Percentiles rank a stretch among this genome's conserved stretches.
Conservation (phyloP, 2,888 invertebrate species). For the Caenorhabditis sp. region DNA sequence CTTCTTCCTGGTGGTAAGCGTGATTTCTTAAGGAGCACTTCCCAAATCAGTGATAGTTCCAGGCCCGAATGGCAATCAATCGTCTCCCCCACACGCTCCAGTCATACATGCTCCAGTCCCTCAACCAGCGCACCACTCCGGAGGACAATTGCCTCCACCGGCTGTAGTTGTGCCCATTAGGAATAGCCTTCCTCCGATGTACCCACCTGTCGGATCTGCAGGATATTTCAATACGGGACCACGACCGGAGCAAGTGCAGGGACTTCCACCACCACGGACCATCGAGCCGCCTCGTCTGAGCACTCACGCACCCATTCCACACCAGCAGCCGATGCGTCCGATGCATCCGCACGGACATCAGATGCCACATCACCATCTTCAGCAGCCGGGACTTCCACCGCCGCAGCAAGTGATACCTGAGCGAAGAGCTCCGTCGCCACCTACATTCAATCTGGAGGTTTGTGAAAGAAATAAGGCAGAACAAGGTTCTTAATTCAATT, state of each 20-base stretch:
- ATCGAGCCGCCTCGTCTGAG: conserved; percentile 54
- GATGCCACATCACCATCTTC: conserved; percentile 10
- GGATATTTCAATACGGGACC: conserved; percentile 51
- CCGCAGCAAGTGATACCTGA: conserved; percentile 9
- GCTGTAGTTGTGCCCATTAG: conserved; percentile 62
- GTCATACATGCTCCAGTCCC: conserved; percentile 63
- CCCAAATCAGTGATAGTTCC: too few relatives aligned
- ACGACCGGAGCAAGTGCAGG: conserved; percentile 40
- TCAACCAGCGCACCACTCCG: conserved; percentile 26
- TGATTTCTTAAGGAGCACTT: too few relatives aligned
- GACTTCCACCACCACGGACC: conserved; percentile 50
- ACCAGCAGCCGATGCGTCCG: conserved; percentile 2
- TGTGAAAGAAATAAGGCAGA: too few relatives aligned
- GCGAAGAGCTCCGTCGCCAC: not conserved
- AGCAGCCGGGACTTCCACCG: conserved; percentile 22
- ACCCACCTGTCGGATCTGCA: not conserved
- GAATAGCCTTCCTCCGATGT: conserved; percentile 2
- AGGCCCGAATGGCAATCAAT: conserved; percentile 19
- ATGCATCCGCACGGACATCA: conserved; percentile 1
- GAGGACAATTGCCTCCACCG: conserved; percentile 62
- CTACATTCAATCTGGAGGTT: conserved; percentile 44
- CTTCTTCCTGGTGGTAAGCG: conserved; percentile 66
- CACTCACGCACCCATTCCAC: not conserved
- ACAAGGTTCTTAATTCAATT: too few relatives aligned
- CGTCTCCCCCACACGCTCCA: conserved; percentile 34